Conservation (phyloP, 2,797 vertebrate genomes). For the Cyclura pinguis region DNA sequence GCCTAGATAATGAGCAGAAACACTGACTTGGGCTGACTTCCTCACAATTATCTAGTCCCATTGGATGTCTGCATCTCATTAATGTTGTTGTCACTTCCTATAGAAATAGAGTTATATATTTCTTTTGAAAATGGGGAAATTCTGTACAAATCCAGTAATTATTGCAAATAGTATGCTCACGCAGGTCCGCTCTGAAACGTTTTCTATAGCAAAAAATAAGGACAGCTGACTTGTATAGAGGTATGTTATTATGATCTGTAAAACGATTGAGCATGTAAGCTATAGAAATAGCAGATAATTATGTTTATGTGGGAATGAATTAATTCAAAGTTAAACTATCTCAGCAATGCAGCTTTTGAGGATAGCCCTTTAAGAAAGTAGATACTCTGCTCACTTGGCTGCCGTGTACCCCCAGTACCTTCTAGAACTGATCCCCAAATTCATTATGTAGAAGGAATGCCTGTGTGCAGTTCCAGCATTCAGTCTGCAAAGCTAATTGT, state of each 20-base stretch:
- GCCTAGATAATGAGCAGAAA: background rate
- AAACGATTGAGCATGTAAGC: background rate
- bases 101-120: background rate
- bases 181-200: background rate
- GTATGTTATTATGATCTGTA: background rate
- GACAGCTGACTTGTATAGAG: background rate
- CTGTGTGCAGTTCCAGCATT: conserved; percentile 31
- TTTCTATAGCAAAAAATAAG: background rate
- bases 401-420: background rate
- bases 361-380: background rate
- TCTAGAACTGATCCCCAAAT: background rate
- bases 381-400: background rate
- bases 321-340: background rate
- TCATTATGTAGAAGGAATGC: background rate
- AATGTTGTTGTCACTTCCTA: background rate
- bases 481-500: conserved; percentile 58
- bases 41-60: background rate
- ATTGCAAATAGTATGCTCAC: background rate
- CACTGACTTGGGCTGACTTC: background rate
- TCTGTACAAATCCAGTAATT: background rate
- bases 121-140: background rate
- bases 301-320: background rate
- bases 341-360: conserved; percentile 1
- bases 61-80: background rate
- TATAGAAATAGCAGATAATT: background rate